Base-by-base conservation (phyloP, 2,888 invertebrate genomes). In the Metellina segmentata region DNA sequence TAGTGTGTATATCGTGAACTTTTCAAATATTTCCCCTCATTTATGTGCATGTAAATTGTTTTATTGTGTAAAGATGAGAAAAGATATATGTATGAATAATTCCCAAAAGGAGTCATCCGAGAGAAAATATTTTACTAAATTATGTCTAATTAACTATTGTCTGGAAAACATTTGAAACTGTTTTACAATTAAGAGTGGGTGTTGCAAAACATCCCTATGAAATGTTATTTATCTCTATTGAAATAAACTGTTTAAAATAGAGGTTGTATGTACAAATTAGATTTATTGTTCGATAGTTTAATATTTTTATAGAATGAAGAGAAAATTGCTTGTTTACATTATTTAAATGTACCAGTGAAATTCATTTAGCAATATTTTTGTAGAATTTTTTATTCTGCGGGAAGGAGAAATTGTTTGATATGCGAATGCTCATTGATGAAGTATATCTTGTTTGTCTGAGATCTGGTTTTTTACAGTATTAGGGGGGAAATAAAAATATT, bases 391-490 rank as follows among this genome's bases (percentile, higher is more conserved):
- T 71, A 72, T 51, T 72, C 82, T 83, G 51, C 51, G 51, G 34
- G 49, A 72, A 71, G 49, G 70, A 71, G 72, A 48, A 83, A 71
- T n/a, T 74, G 74, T 53, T 53, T n/a, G 1, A 77, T 74, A 34
- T 83, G 52, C 11, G n/a, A 49, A 34, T 20, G n/a, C 70, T 78
- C 51, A 52, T 53, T 81, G 20, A 20, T 72, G 71, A 69, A 71
- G 81, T 81, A 87, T 87, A 81, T 87, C 82, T 53, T 34, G 72
- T 72, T 53, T 34, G 72, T 72, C 51, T 72, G 20, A 74, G 87
- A 87, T 87, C 87, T 87, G 87, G 48, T 87, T 87, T 86, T 87
- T 81, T 34, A 87, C 87, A 87, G 87, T 87, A 87, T 87, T 87
- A 87, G 71, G n/a, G n/a, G n/a, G n/a, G n/a, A 79, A 87, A 87